Evolutionary conservation across 2,113 vertebrate genomes (phyloP).

Genomic region (Myotis davidii): DNA sequence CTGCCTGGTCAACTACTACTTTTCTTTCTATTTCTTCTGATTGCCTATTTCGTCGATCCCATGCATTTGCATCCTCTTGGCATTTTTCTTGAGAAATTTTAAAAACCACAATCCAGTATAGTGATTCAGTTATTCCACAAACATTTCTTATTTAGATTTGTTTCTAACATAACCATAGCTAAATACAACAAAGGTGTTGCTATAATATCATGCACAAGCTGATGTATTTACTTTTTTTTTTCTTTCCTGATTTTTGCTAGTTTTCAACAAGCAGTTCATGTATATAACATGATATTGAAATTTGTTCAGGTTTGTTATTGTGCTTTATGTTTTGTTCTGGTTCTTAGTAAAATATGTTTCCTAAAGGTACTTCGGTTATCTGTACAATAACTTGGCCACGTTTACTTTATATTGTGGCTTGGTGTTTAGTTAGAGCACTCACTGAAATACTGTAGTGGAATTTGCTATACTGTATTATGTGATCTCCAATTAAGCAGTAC

Average conservation of each 20-base stretch:
- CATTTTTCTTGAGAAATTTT: not conserved
- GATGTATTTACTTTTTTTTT: not conserved
- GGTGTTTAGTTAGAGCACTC: not conserved
- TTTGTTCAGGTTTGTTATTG: not conserved
- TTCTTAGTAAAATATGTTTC: not conserved
- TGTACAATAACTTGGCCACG: not conserved
- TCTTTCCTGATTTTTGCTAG: not conserved
- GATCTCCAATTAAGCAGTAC: not conserved
- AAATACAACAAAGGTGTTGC: not conserved
- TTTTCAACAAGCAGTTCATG: not conserved
- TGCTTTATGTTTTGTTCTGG: not conserved
- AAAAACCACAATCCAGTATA: not conserved
- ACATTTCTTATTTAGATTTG: conserved; percentile 22
- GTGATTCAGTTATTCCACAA: conserved; percentile 8
- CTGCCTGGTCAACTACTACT: not conserved
- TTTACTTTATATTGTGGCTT: not conserved
- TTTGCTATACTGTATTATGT: not conserved
- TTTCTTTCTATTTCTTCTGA: not conserved
- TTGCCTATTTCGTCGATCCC: not conserved
- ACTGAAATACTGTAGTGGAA: not conserved
- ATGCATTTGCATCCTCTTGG: not conserved
- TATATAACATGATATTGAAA: not conserved
- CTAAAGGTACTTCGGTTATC: not conserved
- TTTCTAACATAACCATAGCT: not conserved
- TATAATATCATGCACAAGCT: not conserved